Percentiles rank a stretch among this genome's conserved stretches.
Conservation (phyloP, 2,113 vertebrate species). For the Passer montanus region DNA sequence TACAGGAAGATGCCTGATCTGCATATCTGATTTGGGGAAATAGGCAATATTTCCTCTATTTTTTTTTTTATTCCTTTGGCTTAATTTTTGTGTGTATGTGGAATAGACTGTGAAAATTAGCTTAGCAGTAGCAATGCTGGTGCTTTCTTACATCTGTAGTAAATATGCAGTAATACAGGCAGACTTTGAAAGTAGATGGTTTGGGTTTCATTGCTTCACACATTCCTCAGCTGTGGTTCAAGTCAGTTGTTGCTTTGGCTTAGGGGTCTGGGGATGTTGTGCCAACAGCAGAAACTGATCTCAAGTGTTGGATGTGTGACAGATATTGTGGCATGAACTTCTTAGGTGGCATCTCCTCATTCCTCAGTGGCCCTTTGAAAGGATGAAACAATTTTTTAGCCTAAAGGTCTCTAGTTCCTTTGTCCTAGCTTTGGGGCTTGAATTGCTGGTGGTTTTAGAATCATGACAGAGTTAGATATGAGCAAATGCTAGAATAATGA, state of each 20-base stretch:
- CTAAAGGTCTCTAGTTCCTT: background rate
- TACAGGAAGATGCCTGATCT: slow-evolving; percentile 15
- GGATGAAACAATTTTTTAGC: background rate
- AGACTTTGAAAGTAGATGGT: background rate
- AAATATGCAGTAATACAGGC: background rate
- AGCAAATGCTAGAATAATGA: background rate
- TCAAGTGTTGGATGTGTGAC: background rate
- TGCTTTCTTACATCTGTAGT: background rate
- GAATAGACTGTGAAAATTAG: background rate
- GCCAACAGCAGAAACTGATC: background rate
- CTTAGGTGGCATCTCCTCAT: background rate
- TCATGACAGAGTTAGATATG: background rate
- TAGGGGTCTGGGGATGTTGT: background rate
- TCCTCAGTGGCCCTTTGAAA: background rate
- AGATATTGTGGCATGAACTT: background rate
- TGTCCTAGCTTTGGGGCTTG: background rate
- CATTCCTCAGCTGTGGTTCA: background rate
- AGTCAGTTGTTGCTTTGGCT: background rate
- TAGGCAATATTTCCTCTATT: background rate
- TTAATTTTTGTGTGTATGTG: background rate
- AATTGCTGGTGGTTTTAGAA: background rate
- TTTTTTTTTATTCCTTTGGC: background rate
- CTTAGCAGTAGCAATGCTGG: background rate
- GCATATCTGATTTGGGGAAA: slow-evolving; percentile 2
- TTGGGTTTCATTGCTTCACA: background rate